Evolutionary conservation across 2,888 invertebrate genomes (phyloP).

Genomic region (Catocala fraxini): DNA sequence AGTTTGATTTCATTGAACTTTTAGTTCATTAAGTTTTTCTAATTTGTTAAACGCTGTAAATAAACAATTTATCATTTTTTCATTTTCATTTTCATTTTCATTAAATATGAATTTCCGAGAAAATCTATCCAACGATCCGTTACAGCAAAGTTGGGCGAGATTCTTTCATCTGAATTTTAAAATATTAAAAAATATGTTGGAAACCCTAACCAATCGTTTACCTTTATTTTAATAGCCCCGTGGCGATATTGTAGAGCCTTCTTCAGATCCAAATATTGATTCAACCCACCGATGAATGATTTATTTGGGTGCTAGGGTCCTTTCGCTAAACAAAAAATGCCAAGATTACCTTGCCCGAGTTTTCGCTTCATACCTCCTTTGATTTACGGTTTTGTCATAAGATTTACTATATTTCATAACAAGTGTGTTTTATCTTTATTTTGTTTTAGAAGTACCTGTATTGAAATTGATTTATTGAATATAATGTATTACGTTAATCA

Average conservation of each 20-base stretch:
- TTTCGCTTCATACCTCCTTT: slow-evolving; percentile 22
- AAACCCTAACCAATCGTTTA: slow-evolving; percentile 8
- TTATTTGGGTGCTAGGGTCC: slow-evolving; percentile 48
- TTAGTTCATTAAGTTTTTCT: too few species aligned
- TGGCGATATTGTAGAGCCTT: slow-evolving; percentile 18
- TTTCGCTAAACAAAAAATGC: slow-evolving; percentile 43
- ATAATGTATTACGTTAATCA: too few species aligned
- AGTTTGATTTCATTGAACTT: too few species aligned
- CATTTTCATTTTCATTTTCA: too few species aligned
- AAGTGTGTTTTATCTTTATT: too few species aligned
- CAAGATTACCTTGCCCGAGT: slow-evolving; percentile 34
- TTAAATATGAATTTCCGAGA: too few species aligned
- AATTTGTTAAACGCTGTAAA: too few species aligned
- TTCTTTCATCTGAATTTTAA: neutral
- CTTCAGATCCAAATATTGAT: slow-evolving; percentile 48
- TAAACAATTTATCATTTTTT: too few species aligned
- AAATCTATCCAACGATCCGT: too few species aligned
- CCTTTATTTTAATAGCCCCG: slow-evolving; percentile 29
- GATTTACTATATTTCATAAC: neutral
- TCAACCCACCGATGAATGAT: slow-evolving; percentile 51
- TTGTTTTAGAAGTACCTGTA: too few species aligned
- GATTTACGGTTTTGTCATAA: slow-evolving; percentile 17
- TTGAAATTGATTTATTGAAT: too few species aligned
- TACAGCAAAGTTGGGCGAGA: too few species aligned
- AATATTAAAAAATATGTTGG: slow-evolving; percentile 2